These are phyloP conservation scores for Neoitamus cyanurus DNA, from an alignment of 2,888 invertebrate genomes.

Conservation along the genomic window DNA sequence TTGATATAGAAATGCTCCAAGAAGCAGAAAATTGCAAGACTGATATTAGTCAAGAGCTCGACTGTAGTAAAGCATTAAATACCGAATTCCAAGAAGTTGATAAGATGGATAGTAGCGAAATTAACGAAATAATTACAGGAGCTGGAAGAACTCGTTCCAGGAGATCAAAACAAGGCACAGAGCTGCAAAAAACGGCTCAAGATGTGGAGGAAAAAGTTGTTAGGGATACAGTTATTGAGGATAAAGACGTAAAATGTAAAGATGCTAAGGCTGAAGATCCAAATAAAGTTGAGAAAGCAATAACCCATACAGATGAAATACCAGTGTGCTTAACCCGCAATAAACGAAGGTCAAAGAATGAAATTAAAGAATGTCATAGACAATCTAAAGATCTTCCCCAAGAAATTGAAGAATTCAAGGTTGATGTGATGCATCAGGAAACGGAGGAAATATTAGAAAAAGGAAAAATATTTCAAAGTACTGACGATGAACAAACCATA, in stretches of 20 bases:
- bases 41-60: neutral
- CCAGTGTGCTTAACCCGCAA: neutral
- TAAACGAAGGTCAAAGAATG: neutral
- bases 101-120: too few relatives aligned
- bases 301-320: neutral
- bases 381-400: neutral
- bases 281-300: neutral
- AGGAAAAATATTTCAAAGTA: neutral
- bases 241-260: neutral
- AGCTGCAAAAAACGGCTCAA: neutral
- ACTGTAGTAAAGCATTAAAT: neutral
- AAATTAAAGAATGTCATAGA: neutral
- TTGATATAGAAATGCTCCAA: neutral
- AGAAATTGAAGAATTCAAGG: neutral
- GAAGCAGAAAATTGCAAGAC: neutral
- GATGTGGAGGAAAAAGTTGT: neutral
- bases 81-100: too few relatives aligned
- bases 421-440: neutral
- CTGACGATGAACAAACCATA: neutral
- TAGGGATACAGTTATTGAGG: neutral
- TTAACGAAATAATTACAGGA: neutral
- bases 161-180: neutral
- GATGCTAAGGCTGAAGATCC: neutral
- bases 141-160: neutral
- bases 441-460: neutral